Conservation (phyloP, 2,888 invertebrate genomes). For the Callinectes sapidus region DNA sequence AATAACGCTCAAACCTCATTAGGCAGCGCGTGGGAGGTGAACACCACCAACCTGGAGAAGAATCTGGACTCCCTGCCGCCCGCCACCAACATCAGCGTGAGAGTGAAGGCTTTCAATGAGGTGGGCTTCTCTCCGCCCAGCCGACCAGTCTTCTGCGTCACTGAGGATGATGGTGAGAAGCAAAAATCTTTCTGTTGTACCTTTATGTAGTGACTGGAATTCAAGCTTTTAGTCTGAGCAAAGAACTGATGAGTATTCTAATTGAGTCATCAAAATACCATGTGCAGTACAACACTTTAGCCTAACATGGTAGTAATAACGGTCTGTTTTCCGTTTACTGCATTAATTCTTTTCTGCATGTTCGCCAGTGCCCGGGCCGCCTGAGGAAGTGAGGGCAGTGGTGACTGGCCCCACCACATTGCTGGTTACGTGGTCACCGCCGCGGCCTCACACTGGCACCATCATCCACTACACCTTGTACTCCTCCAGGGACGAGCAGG, state of each 20-base stretch:
- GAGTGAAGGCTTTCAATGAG: conserved; percentile 88
- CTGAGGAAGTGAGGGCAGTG: conserved; percentile 42
- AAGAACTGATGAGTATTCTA: neutral
- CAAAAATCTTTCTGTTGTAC: neutral
- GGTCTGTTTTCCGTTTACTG: neutral
- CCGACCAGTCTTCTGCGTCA: conserved; percentile 86
- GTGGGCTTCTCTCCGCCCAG: conserved; percentile 90
- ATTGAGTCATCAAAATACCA: neutral
- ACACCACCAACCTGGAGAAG: conserved; percentile 67
- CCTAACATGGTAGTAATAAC: neutral
- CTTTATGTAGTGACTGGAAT: neutral
- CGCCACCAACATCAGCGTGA: conserved; percentile 91
- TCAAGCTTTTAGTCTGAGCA: neutral
- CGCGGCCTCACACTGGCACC: conserved; percentile 51
- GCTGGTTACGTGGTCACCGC: conserved; percentile 58
- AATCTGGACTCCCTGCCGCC: conserved; percentile 87
- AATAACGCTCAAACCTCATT: neutral
- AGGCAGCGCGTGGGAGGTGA: conserved; percentile 54
- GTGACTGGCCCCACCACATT: conserved; percentile 54
- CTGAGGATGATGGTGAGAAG: conserved; percentile 86
- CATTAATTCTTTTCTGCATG: neutral
- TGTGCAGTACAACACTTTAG: neutral
- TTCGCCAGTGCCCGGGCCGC: conserved; percentile 55
- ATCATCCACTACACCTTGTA: conserved; percentile 59
- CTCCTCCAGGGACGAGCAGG: conserved; percentile 62